phyloP scores from a whole-genome alignment of 1,140 invertebrate genomes.

The Caenorhabditis inopinata region DNA sequence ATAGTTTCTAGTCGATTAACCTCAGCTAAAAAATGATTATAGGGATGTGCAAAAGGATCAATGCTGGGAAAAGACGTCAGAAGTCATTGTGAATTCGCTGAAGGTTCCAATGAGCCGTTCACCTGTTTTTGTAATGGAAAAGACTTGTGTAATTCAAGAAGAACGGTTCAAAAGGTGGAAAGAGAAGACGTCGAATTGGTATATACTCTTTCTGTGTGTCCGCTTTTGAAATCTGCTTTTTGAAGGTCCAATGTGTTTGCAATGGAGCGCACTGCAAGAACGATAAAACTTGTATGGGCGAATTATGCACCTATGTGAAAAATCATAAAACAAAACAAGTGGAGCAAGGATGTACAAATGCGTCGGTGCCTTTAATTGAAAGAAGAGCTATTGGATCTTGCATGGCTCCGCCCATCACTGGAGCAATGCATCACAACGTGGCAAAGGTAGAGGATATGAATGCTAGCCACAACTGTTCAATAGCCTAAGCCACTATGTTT shows the following conservation, averaged over 20 bases:
- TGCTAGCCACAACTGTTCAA: no score
- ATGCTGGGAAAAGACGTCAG: slow-evolving; percentile 58
- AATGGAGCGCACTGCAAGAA: slow-evolving; percentile 57
- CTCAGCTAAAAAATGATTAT: neutral
- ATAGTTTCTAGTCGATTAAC: neutral
- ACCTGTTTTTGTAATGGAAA: slow-evolving; percentile 63
- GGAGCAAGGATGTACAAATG: slow-evolving; percentile 63
- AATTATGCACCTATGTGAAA: slow-evolving; percentile 61
- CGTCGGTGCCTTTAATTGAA: slow-evolving; percentile 61
- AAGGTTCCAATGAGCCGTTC: slow-evolving; percentile 53
- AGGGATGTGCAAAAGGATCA: slow-evolving; percentile 58
- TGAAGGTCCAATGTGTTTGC: slow-evolving; percentile 58
- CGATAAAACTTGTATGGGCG: slow-evolving; percentile 54
- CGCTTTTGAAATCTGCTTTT: no score
- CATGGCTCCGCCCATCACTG: slow-evolving; percentile 66
- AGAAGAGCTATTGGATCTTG: slow-evolving; percentile 59
- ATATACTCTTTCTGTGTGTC: no score
- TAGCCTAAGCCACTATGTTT: no score
- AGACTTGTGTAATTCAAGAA: slow-evolving; percentile 56
- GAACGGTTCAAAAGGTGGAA: slow-evolving; percentile 47
- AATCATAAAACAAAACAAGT: slow-evolving; percentile 56
- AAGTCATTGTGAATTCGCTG: slow-evolving; percentile 57
- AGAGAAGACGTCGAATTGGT: slow-evolving; percentile 52
- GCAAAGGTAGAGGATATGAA: slow-evolving; percentile 39
- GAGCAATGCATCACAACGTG: slow-evolving; percentile 64